These are phyloP conservation scores for Cryptotis parvus DNA, from an alignment of 2,113 vertebrate species.

Conservation along the genomic window DNA sequence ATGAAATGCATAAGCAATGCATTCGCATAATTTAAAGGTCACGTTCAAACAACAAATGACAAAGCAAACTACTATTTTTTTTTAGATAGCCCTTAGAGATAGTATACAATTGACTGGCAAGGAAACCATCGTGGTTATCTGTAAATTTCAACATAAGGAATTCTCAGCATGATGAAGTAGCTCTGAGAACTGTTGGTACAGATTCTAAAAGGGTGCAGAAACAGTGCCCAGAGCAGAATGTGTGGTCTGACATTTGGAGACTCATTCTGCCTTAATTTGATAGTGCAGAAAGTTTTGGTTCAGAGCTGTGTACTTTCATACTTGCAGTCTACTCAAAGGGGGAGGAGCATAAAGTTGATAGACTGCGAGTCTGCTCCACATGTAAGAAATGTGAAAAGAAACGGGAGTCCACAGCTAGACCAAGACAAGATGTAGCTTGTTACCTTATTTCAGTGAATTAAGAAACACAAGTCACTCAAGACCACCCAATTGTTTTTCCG, in stretches of 20 bases:
- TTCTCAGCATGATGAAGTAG: not conserved
- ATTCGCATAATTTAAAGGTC: constrained; percentile 57
- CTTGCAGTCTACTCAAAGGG: not conserved
- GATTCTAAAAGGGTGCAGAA: not conserved
- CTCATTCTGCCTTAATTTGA: not conserved
- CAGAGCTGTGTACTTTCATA: not conserved
- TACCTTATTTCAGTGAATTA: not conserved
- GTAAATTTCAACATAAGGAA: not conserved
- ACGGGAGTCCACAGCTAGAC: not conserved
- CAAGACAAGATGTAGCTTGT: not conserved
- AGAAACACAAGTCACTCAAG: not conserved
- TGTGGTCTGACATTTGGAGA: not conserved
- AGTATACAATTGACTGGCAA: not conserved
- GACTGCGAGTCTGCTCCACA: not conserved
- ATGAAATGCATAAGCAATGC: constrained; percentile 52
- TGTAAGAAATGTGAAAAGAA: not conserved
- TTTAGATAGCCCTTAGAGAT: not conserved
- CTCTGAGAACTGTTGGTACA: not conserved
- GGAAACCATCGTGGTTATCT: not conserved
- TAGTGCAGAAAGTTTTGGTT: not conserved
- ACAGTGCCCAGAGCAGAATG: not conserved
- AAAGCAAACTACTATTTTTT: constrained; percentile 17
- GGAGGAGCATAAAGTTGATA: not conserved
- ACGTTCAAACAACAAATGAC: constrained; percentile 53
- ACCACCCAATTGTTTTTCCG: not conserved